Evolutionary conservation across 2,797 vertebrate genomes (phyloP).

Genomic region (Myotis planiceps): DNA sequence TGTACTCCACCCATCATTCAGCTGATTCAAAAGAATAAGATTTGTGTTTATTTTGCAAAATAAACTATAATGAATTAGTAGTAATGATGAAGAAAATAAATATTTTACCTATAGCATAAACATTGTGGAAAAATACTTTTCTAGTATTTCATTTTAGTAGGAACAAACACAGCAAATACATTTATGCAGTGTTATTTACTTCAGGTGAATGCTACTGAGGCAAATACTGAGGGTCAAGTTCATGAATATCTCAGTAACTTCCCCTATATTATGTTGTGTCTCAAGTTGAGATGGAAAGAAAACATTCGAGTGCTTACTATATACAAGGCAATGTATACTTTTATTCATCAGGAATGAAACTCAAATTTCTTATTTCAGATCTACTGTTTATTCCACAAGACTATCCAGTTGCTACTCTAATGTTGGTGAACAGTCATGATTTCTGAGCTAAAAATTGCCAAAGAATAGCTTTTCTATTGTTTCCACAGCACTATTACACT

Average conservation of each 20-base stretch:
- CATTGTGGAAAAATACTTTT: background rate
- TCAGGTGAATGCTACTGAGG: background rate
- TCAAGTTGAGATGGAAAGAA: constrained; percentile 27
- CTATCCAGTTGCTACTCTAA: background rate
- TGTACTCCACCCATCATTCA: background rate
- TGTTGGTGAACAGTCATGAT: constrained; percentile 41
- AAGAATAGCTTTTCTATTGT: constrained; percentile 48
- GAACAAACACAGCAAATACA: background rate
- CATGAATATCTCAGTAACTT: background rate
- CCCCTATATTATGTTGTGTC: background rate
- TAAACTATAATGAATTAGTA: background rate
- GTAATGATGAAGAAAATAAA: constrained; percentile 13
- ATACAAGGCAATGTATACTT: background rate
- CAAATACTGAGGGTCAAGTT: background rate
- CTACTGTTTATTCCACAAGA: background rate
- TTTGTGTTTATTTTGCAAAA: constrained; percentile 32
- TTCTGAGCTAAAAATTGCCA: constrained; percentile 45
- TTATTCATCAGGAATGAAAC: constrained; percentile 19
- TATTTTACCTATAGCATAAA: background rate
- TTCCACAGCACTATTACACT: background rate
- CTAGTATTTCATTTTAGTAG: background rate
- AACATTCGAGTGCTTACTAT: background rate
- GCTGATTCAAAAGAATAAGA: background rate
- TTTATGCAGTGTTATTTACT: constrained; percentile 13
- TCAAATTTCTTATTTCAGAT: constrained; percentile 17